Evolutionary conservation across 2,888 invertebrate species (phyloP).

Genomic region (Drosophila monieri): DNA sequence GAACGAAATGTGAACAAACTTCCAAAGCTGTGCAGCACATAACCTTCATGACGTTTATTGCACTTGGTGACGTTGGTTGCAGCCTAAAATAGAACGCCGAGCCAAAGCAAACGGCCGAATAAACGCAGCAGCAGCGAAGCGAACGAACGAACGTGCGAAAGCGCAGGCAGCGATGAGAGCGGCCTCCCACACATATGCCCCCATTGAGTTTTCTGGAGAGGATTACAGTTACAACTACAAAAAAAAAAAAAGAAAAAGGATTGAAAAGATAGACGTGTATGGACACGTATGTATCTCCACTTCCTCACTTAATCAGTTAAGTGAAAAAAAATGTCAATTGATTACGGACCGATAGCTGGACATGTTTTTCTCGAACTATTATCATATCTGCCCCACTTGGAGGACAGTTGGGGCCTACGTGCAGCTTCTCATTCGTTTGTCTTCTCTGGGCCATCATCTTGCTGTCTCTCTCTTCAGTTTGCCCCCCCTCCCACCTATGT

Average conservation of each 20-base stretch:
- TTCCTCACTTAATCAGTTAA: conserved; percentile 10
- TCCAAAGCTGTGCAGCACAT: conserved; percentile 51
- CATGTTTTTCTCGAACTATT: conserved; percentile 12
- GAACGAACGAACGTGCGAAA: conserved; percentile 56
- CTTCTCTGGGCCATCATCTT: conserved; percentile 3
- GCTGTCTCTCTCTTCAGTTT: background rate
- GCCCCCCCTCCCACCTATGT: background rate
- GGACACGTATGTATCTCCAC: background rate
- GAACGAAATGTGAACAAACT: conserved; percentile 43
- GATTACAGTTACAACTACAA: conserved; percentile 22
- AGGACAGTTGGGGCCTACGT: conserved; percentile 38
- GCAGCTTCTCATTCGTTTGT: conserved; percentile 28
- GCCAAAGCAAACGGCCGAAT: conserved; percentile 46
- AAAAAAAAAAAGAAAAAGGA: conserved; percentile 1
- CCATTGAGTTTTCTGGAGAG: conserved; percentile 67
- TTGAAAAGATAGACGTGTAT: background rate
- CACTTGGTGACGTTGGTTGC: conserved; percentile 73
- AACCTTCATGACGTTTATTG: conserved; percentile 83
- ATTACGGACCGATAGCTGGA: conserved; percentile 3
- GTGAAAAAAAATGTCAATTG: conserved; percentile 24
- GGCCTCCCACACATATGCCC: conserved; percentile 25
- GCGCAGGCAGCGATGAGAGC: conserved; percentile 61
- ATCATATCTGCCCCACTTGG: conserved; percentile 18
- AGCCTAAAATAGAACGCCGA: conserved; percentile 73
- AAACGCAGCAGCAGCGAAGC: conserved; percentile 22